Evolutionary conservation across 2,113 vertebrate genomes (phyloP).

Genomic region (Centropus unirufus): DNA sequence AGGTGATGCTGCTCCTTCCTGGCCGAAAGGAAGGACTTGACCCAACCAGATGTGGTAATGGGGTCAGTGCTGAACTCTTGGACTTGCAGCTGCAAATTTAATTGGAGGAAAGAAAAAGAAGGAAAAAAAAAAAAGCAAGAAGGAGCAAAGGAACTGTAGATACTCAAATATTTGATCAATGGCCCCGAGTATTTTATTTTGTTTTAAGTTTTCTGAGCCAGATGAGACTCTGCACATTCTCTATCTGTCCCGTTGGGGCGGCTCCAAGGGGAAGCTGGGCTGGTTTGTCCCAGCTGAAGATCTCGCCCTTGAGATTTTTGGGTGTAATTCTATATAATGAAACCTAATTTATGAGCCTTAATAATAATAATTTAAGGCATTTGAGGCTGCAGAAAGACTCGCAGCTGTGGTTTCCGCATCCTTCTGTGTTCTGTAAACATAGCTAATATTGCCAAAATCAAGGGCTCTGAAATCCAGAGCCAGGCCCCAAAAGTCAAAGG

Average conservation of each 20-base stretch:
- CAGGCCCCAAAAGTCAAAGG: not conserved
- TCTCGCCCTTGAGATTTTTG: not conserved
- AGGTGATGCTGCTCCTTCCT: not conserved
- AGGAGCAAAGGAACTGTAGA: not conserved
- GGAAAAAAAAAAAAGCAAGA: not conserved
- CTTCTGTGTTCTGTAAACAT: conserved; percentile 27
- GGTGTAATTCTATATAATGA: conserved; percentile 18
- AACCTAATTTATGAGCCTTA: conserved; percentile 42
- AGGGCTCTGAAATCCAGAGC: not conserved
- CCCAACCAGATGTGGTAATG: not conserved
- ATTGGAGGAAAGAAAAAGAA: not conserved
- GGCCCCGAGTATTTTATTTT: not conserved
- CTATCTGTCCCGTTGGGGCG: not conserved
- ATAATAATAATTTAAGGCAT: conserved; percentile 30
- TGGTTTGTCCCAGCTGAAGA: conserved; percentile 31
- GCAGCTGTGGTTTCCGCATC: conserved; percentile 2
- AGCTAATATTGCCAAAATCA: not conserved
- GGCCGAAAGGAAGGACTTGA: not conserved
- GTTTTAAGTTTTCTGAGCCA: not conserved
- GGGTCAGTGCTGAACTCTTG: not conserved
- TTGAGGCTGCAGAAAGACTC: conserved; percentile 2
- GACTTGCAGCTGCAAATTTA: not conserved
- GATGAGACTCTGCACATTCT: not conserved
- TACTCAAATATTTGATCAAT: not conserved
- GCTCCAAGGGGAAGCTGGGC: not conserved